Base-by-base conservation (phyloP, 2,797 vertebrate genomes). In the Micropoecilia bifurca region DNA sequence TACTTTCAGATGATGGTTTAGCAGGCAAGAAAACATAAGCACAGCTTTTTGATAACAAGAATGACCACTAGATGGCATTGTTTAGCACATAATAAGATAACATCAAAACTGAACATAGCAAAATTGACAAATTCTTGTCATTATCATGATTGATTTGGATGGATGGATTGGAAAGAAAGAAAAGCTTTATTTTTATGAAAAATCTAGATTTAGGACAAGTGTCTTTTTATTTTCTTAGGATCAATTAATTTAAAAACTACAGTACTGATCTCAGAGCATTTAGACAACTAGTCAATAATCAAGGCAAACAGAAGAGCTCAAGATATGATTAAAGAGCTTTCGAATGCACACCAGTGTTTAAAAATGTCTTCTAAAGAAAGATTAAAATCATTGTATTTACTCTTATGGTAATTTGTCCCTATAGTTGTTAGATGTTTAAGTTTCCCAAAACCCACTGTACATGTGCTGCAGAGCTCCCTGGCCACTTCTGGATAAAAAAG, bases 401-500 rank as follows among this genome's bases (percentile, higher is more conserved):
- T 30, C 14, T 61, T 30, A 61, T 14, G 57, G 12, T 14, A 59
- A 59, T 59, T 30, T 61, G 28, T 61, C 28, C 57, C 53, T 12
- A n/a, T 28, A 12, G 25, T 57, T 57, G n/a, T 16, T 14, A 30
- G 13, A 16, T 59, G 55, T 59, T 59, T 14, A 59, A 30, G 14
- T 59, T 30, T 30, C 73, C 33, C 48, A 48, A 5, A 4, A 22
- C 16, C 9, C 20, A 63, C 30, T 36, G 30, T 36, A 36, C 16
- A 63, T 41, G 50, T 77, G n/a, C 33, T 30, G 53, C 68, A 76
- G 46, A 76, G 43, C 20, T 30, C 33, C n/a, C 71, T 48, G 20
- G 14, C 5, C 28, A 33, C 14, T 33, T 33, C 5, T 14, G 0
- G 14, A 61, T 18, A 30, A 33, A 61, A 41, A 61, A 33, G 73